Evolutionary conservation across 2,113 vertebrate species (phyloP).

Genomic region (Spea bombifrons): DNA sequence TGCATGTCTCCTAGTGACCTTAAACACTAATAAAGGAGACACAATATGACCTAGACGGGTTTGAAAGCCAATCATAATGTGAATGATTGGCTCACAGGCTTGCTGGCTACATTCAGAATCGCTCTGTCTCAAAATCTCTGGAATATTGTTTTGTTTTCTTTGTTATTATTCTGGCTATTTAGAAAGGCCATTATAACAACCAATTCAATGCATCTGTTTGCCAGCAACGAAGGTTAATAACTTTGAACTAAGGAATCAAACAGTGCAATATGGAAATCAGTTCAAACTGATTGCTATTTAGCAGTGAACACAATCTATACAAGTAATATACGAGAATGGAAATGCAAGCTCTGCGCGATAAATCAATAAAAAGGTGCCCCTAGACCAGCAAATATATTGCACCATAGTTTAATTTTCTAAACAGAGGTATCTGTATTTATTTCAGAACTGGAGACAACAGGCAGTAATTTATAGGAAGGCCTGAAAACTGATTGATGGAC

Average conservation of each 20-base stretch:
- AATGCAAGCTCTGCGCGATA: constrained; percentile 16
- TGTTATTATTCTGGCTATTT: constrained; percentile 52
- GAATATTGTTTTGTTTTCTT: constrained; percentile 50
- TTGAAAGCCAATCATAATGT: constrained; percentile 53
- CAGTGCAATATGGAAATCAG: not conserved
- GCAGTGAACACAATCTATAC: constrained; percentile 16
- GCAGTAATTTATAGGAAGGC: no score
- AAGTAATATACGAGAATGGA: constrained; percentile 27
- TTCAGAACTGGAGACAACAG: not conserved
- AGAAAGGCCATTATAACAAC: constrained; percentile 53
- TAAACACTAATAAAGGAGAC: constrained; percentile 81
- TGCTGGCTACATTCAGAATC: constrained; percentile 46
- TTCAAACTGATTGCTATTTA: not conserved
- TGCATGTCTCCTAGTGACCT: constrained; percentile 81
- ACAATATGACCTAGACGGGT: constrained; percentile 73
- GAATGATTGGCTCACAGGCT: constrained; percentile 52
- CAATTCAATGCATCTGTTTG: constrained; percentile 26
- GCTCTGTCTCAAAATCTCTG: constrained; percentile 51
- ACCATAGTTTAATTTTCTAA: not conserved
- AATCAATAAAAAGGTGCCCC: constrained; percentile 41
- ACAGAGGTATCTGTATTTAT: constrained; percentile 3
- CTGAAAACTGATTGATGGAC: no score
- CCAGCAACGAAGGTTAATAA: constrained; percentile 46
- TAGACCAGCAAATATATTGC: constrained; percentile 12
- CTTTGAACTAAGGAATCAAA: constrained; percentile 44